Conservation (phyloP, 2,113 vertebrate species). For the Archilochus colubris region DNA sequence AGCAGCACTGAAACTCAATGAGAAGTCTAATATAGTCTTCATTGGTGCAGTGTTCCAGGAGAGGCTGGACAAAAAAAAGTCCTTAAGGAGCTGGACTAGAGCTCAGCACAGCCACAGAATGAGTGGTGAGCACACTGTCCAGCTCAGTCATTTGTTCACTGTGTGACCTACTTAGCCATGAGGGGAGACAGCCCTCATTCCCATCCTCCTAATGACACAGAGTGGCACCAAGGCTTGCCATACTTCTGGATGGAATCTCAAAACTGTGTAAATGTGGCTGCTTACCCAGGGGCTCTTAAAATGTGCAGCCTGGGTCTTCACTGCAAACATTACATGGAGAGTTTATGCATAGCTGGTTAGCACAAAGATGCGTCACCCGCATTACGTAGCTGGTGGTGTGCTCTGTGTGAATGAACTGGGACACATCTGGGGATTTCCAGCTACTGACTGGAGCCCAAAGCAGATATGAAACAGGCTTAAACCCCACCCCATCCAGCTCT, state of each 20-base stretch:
- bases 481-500: background rate
- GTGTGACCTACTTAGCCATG: background rate
- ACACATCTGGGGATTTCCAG: background rate
- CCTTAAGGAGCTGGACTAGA: background rate
- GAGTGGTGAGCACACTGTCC: background rate
- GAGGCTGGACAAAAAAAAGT: background rate
- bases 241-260: background rate
- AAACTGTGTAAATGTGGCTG: background rate
- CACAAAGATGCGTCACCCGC: background rate
- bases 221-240: background rate
- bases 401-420: accelerated
- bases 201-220: background rate
- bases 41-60: background rate
- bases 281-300: background rate
- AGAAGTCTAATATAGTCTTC: background rate
- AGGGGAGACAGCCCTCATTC: background rate
- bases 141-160: background rate
- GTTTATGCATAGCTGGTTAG: background rate
- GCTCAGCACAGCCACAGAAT: background rate
- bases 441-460: background rate
- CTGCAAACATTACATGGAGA: background rate
- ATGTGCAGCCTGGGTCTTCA: background rate
- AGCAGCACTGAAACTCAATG: background rate
- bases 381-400: background rate
- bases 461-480: background rate